These are phyloP conservation scores for Ceratotherium simum DNA, from an alignment of 2,113 vertebrate species.

Conservation along the genomic window DNA sequence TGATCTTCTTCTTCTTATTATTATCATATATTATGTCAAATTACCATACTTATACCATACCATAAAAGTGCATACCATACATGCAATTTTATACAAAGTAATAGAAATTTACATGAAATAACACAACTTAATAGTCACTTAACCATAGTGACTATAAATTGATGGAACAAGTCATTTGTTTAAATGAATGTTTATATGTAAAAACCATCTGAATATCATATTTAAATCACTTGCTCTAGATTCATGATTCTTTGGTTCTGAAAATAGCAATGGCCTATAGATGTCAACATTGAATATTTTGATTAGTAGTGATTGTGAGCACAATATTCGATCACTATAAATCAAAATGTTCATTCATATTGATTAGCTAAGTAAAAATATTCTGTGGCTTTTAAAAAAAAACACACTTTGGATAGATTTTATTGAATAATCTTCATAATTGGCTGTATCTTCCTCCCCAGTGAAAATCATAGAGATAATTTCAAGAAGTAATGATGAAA, in stretches of 20 bases:
- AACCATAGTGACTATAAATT: neutral
- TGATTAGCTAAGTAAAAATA: slow-evolving; percentile 7
- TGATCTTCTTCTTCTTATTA: neutral
- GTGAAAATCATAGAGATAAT: slow-evolving; percentile 17
- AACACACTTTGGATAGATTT: neutral
- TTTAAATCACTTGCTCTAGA: neutral
- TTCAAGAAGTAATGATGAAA: slow-evolving; percentile 31
- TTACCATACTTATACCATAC: neutral
- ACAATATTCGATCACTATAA: neutral
- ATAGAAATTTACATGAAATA: neutral
- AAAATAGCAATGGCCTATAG: neutral
- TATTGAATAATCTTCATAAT: neutral
- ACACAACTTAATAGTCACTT: neutral
- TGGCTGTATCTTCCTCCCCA: neutral
- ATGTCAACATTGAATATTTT: neutral
- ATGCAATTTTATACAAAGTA: slow-evolving; percentile 3
- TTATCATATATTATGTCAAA: slow-evolving; percentile 22
- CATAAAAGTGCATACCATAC: neutral
- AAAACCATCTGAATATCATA: neutral
- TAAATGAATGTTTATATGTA: slow-evolving; percentile 1
- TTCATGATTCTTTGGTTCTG: neutral
- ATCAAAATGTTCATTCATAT: slow-evolving; percentile 26
- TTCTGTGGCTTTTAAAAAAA: slow-evolving; percentile 10
- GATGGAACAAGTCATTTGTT: neutral
- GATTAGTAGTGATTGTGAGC: neutral